phyloP scores from a whole-genome alignment of 2,113 vertebrate genomes.

The Canis aureus region DNA sequence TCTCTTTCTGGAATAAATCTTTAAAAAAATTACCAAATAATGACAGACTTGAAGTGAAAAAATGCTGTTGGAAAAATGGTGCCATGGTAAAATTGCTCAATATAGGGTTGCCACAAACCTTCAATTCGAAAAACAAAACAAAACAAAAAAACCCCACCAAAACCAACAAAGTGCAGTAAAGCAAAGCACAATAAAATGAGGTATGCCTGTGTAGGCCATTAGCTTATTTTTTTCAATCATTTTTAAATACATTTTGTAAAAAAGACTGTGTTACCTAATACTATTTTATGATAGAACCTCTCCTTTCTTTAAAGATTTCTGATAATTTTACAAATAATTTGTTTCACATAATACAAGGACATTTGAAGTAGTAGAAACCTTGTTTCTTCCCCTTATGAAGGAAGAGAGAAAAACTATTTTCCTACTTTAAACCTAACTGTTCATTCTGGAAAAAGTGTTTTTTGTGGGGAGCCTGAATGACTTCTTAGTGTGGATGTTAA shows the following conservation, averaged over 20 bases:
- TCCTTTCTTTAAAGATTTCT: slow-evolving; percentile 16
- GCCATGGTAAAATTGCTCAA: not conserved
- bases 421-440: not conserved
- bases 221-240: not conserved
- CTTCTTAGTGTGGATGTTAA: slow-evolving; percentile 28
- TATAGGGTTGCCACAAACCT: not conserved
- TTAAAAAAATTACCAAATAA: not conserved
- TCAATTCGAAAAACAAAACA: not conserved
- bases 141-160: not conserved
- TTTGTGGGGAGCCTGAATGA: not conserved
- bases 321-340: not conserved
- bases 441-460: not conserved
- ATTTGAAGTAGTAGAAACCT: not conserved
- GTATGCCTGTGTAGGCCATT: not conserved
- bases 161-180: not conserved
- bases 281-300: not conserved
- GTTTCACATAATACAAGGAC: not conserved
- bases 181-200: not conserved
- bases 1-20: not conserved
- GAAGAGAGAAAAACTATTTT: slow-evolving; percentile 24
- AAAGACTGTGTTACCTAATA: not conserved
- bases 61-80: not conserved
- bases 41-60: not conserved
- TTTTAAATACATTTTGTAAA: not conserved
- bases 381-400: not conserved